phyloP scores from a whole-genome alignment of 2,888 invertebrate species.

The Microplitis deprimator region DNA sequence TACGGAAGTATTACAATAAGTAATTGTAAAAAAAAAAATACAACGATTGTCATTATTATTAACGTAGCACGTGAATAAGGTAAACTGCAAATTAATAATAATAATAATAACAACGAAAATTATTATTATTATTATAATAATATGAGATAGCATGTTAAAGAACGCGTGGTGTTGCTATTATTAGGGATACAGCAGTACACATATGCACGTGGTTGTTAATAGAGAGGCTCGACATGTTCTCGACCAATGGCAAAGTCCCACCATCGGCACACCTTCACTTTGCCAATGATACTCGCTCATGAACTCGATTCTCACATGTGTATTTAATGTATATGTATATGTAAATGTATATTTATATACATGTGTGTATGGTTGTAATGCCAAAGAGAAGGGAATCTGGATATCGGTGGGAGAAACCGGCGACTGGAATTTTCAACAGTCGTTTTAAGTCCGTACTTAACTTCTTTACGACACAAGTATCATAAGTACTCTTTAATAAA shows the following conservation, averaged over 20 bases:
- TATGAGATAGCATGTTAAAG: not conserved
- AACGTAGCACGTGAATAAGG: not conserved
- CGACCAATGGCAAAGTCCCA: slow-evolving; percentile 55
- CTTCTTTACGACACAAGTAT: not conserved
- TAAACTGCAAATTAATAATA: not conserved
- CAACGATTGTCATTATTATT: not conserved
- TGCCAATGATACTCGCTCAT: slow-evolving; percentile 46
- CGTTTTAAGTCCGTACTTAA: not conserved
- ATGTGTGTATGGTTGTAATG: not conserved
- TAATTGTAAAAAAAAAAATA: not conserved
- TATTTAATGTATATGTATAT: no score
- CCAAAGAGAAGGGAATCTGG: not conserved
- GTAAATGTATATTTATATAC: not conserved
- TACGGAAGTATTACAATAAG: not conserved
- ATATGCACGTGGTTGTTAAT: slow-evolving; percentile 20
- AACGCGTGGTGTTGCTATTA: slow-evolving; percentile 14
- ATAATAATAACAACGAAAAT: not conserved
- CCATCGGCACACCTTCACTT: slow-evolving; percentile 58
- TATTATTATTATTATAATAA: not conserved
- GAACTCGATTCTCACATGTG: slow-evolving; percentile 1
- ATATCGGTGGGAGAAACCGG: not conserved
- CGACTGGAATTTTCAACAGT: not conserved
- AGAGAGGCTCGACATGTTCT: slow-evolving; percentile 57
- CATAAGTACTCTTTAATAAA: not conserved
- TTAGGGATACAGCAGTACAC: slow-evolving; percentile 4